A percentile compares a stretch with the other conserved stretches of the same genome.
These are phyloP conservation scores for Xestia c-nigrum DNA, from an alignment of 2,888 invertebrate genomes.

Conservation along the genomic window DNA sequence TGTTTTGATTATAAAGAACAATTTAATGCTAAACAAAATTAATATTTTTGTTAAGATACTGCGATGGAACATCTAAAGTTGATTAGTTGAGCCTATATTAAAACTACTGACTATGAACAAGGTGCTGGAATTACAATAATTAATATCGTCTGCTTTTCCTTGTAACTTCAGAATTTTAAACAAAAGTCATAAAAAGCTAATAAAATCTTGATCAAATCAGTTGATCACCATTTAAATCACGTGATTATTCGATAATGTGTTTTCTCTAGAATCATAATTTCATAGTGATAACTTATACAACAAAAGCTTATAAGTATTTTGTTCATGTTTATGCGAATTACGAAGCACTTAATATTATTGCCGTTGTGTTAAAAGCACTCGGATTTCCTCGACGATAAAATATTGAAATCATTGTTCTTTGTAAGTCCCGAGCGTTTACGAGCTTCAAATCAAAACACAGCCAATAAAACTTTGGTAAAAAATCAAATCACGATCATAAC, in stretches of 20 bases:
- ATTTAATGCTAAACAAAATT: constrained; percentile 1
- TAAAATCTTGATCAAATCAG: constrained; percentile 10
- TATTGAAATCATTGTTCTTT: constrained; percentile 46
- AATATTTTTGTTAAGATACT: neutral
- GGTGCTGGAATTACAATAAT: neutral
- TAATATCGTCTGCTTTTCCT: neutral
- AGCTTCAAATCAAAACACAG: constrained; percentile 43
- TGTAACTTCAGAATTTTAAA: neutral
- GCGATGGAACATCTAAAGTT: neutral
- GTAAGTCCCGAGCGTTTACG: constrained; percentile 45
- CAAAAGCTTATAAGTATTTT: neutral
- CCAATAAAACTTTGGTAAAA: constrained; percentile 55
- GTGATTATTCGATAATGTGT: neutral
- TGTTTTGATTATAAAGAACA: constrained; percentile 25
- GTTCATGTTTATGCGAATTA: neutral
- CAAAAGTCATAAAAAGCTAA: neutral
- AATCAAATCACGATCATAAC: constrained; percentile 60
- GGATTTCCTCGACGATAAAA: constrained; percentile 48
- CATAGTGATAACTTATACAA: neutral
- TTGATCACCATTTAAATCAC: constrained; percentile 5
- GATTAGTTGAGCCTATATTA: neutral
- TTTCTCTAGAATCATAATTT: constrained; percentile 5
- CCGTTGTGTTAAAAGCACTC: neutral
- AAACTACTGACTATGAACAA: neutral
- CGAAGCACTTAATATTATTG: constrained; percentile 6